A percentile compares a stretch with the other conserved stretches of the same genome.
Conservation (phyloP, 2,113 vertebrate species). For the Excalfactoria chinensis region DNA sequence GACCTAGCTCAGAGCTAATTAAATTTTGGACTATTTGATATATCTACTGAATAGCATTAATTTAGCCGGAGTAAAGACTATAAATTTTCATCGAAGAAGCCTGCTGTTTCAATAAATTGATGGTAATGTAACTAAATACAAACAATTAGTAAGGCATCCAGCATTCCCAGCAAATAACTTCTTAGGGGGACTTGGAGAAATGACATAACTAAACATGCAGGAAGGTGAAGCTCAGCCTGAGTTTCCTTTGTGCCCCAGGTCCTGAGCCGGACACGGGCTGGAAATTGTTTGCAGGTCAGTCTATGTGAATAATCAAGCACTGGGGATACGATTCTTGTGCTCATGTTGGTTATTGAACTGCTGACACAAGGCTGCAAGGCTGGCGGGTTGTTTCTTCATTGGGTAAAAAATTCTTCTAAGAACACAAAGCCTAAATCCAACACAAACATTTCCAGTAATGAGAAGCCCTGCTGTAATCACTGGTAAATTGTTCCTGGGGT, state of each 20-base stretch:
- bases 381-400: neutral
- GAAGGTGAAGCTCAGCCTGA: neutral
- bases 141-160: constrained; percentile 42
- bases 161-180: constrained; percentile 49
- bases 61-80: constrained; percentile 49
- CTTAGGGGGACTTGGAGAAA: constrained; percentile 22
- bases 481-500: neutral
- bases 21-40: constrained; percentile 65
- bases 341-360: neutral
- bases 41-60: constrained; percentile 62
- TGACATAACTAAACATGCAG: constrained; percentile 38
- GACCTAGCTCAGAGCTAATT: constrained; percentile 72
- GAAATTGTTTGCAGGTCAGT: neutral
- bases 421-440: constrained; percentile 24
- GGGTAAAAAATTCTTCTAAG: neutral
- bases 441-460: constrained; percentile 23
- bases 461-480: constrained; percentile 6
- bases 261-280: neutral
- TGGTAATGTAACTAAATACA: constrained; percentile 61
- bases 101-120: constrained; percentile 54
- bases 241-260: neutral
- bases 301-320: neutral
- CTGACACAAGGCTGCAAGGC: neutral
- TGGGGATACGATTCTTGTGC: neutral
- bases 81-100: constrained; percentile 61